These are phyloP conservation scores for Hypsibius dujardini DNA, from an alignment of 1,140 invertebrate genomes.

Conservation along the genomic window DNA sequence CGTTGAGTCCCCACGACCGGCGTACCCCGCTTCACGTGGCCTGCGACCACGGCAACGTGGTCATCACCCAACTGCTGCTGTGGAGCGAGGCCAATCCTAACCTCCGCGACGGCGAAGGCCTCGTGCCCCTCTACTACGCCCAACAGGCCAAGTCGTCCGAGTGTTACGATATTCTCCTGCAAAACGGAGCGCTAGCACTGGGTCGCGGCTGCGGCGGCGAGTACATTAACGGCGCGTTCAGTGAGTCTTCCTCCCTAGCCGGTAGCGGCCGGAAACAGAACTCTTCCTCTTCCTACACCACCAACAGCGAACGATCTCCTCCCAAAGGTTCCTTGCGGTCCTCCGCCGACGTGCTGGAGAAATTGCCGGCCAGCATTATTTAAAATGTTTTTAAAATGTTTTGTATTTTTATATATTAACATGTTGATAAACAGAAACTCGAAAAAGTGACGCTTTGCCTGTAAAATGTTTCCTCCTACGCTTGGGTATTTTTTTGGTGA, in stretches of 20 bases:
- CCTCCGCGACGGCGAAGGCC: not conserved
- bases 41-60: conserved; percentile 66
- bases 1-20: conserved; percentile 51
- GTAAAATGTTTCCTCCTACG: no score
- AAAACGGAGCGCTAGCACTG: conserved; percentile 45
- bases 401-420: no score
- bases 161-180: conserved; percentile 37
- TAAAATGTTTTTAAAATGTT: no score
- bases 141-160: conserved; percentile 46
- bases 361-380: conserved; percentile 49
- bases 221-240: conserved; percentile 20
- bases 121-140: conserved; percentile 49
- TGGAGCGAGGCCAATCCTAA: conserved; percentile 39
- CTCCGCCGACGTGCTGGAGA: conserved; percentile 42
- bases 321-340: conserved; percentile 22
- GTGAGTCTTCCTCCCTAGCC: conserved; percentile 14
- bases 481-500: no score
- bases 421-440: no score
- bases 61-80: conserved; percentile 71
- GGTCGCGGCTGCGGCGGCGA: conserved; percentile 30
- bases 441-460: no score
- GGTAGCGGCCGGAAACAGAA: conserved; percentile 27
- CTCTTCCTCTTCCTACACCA: conserved; percentile 23
- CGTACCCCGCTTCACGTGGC: conserved; percentile 70
- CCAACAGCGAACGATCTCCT: conserved; percentile 19